Conservation (phyloP, 2,797 vertebrate species). For the Argya squamiceps region DNA sequence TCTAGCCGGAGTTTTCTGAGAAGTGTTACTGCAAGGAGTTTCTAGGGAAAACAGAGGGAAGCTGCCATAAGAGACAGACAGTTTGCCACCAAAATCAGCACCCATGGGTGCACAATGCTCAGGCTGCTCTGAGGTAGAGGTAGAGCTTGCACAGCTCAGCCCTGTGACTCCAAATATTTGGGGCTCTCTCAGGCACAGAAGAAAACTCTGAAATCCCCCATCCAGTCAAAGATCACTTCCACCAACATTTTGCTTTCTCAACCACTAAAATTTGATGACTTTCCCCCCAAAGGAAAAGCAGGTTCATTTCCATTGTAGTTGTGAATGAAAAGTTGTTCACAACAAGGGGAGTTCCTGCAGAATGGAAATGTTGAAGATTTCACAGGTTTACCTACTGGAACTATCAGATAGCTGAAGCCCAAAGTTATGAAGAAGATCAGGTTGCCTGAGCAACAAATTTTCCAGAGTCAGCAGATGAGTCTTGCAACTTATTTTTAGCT, state of each 20-base stretch:
- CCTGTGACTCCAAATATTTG: rapidly evolving
- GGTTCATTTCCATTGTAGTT: not conserved
- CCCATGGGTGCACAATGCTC: rapidly evolving
- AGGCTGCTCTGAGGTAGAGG: not conserved
- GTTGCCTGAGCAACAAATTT: constrained; percentile 50
- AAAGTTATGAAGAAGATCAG: constrained; percentile 10
- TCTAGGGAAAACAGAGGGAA: not conserved
- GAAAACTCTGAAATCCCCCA: not conserved
- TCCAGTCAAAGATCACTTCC: not conserved
- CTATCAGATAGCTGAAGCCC: not conserved
- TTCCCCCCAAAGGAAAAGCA: not conserved
- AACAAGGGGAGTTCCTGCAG: not conserved
- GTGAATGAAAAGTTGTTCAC: not conserved
- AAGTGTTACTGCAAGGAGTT: not conserved
- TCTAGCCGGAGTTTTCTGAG: not conserved
- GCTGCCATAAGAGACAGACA: rapidly evolving
- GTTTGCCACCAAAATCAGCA: not conserved
- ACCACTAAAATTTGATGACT: not conserved
- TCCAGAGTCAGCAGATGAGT: constrained; percentile 52
- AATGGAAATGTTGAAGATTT: not conserved
- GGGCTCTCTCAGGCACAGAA: not conserved
- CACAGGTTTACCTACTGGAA: not conserved
- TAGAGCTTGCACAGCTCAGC: not conserved
- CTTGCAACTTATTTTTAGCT: constrained; percentile 41
- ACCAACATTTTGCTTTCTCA: not conserved